Evolutionary conservation across 2,113 vertebrate species (phyloP).

Genomic region (Aegotheles bennettii): DNA sequence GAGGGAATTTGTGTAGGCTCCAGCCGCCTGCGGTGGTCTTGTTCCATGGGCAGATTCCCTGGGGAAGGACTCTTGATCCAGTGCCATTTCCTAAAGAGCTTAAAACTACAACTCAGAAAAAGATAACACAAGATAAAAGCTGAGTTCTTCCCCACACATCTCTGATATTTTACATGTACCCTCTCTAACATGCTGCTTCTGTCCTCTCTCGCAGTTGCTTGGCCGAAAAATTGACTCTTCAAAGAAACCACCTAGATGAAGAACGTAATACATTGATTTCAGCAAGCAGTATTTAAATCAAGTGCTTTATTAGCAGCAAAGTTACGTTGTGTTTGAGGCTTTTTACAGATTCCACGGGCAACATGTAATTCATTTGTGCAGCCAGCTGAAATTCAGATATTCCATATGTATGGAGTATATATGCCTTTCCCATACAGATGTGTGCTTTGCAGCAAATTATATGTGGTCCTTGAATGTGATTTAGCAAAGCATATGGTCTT

Average conservation of each 20-base stretch:
- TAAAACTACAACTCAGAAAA: not conserved
- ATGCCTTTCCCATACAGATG: not conserved
- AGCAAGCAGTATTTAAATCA: not conserved
- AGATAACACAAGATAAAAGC: not conserved
- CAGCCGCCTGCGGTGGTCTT: not conserved
- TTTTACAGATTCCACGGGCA: not conserved
- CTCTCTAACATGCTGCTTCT: not conserved
- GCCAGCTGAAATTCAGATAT: not conserved
- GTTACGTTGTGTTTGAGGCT: not conserved
- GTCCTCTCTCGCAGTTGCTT: not conserved
- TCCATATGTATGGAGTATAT: not conserved
- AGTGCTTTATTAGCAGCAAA: not conserved
- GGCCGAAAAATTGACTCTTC: not conserved
- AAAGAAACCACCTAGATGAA: not conserved
- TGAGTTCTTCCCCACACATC: not conserved
- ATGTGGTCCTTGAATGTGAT: not conserved
- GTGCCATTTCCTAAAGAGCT: not conserved
- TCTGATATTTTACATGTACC: not conserved
- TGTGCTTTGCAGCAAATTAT: not conserved
- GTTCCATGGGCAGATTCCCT: not conserved
- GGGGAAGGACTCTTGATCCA: not conserved
- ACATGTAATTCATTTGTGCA: not conserved
- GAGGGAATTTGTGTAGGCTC: not conserved
- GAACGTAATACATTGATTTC: not conserved
- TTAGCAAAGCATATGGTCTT: not conserved